A percentile compares a stretch with the other conserved stretches of the same genome.
These are phyloP conservation scores for Araneus ventricosus DNA, from an alignment of 1,140 invertebrate species.

Conservation along the genomic window DNA sequence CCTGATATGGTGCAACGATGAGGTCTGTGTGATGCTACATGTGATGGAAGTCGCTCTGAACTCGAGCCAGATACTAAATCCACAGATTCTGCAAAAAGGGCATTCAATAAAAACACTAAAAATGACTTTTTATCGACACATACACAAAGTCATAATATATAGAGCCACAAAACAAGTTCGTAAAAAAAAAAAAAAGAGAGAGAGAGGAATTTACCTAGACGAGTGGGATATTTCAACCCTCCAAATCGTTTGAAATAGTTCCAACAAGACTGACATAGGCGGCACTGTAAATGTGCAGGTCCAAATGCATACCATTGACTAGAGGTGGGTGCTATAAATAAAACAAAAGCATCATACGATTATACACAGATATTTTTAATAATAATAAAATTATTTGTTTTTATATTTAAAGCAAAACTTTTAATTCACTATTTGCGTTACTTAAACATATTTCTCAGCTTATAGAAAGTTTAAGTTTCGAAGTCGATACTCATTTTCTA, in stretches of 20 bases:
- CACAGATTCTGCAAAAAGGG: slow-evolving; percentile 60
- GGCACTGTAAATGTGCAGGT: slow-evolving; percentile 91
- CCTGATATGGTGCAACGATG: slow-evolving; percentile 93
- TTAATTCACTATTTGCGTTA: too few species aligned
- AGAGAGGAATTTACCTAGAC: slow-evolving; percentile 81
- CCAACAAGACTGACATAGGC: slow-evolving; percentile 96
- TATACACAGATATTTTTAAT: too few species aligned
- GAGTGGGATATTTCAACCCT: slow-evolving; percentile 88
- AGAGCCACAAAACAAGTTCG: not conserved
- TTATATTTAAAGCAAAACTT: too few species aligned
- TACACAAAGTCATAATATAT: not conserved
- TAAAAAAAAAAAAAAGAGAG: too few species aligned
- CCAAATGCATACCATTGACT: slow-evolving; percentile 98
- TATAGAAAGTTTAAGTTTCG: too few species aligned
- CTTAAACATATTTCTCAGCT: too few species aligned
- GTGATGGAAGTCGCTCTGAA: slow-evolving; percentile 80
- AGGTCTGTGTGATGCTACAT: slow-evolving; percentile 86
- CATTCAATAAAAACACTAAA: not conserved
- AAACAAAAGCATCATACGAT: not conserved
- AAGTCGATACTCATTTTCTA: too few species aligned
- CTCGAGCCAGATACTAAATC: slow-evolving; percentile 64
- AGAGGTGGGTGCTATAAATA: slow-evolving; percentile 84
- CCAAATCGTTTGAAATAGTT: slow-evolving; percentile 99
- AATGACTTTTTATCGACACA: not conserved
- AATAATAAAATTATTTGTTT: too few species aligned